A percentile compares a stretch with the other conserved stretches of the same genome.
phyloP scores from a whole-genome alignment of 1,140 invertebrate species.

The Sminthurides bifidus region DNA sequence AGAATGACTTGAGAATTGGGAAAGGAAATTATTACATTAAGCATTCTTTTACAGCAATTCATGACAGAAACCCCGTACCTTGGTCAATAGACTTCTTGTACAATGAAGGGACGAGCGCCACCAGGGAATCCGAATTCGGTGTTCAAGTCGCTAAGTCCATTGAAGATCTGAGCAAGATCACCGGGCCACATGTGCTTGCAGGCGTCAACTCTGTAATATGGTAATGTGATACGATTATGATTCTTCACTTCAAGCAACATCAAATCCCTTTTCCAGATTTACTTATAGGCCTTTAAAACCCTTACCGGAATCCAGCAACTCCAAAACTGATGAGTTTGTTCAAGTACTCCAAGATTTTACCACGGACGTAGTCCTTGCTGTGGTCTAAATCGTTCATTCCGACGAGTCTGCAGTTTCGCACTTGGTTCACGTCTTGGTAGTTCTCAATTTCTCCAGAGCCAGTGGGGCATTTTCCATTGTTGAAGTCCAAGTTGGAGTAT shows the following conservation, averaged over 20 bases:
- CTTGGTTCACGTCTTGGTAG: slow-evolving; percentile 36
- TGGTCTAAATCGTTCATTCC: slow-evolving; percentile 37
- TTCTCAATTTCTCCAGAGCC: slow-evolving; percentile 9
- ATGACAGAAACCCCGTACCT: slow-evolving; percentile 44
- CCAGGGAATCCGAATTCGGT: slow-evolving; percentile 46
- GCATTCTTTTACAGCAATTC: too few relatives aligned
- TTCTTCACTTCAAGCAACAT: background rate
- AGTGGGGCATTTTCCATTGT: slow-evolving; percentile 2
- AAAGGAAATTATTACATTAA: background rate
- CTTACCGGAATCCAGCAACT: slow-evolving; percentile 42
- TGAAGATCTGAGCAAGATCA: slow-evolving; percentile 53
- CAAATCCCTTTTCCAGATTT: background rate
- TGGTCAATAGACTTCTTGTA: slow-evolving; percentile 72
- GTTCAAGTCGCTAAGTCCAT: slow-evolving; percentile 48
- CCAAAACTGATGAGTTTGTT: slow-evolving; percentile 43
- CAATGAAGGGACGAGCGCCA: slow-evolving; percentile 51
- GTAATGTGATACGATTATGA: background rate
- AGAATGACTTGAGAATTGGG: too few relatives aligned
- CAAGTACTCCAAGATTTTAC: slow-evolving; percentile 40
- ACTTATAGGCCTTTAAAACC: background rate
- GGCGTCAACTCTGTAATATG: slow-evolving; percentile 25
- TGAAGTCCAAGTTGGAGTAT: slow-evolving; percentile 10
- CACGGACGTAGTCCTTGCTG: slow-evolving; percentile 41
- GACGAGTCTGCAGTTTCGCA: slow-evolving; percentile 15
- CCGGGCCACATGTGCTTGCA: slow-evolving; percentile 59